These are phyloP conservation scores for Callinectes sapidus DNA, from an alignment of 2,888 invertebrate species.

Conservation along the genomic window DNA sequence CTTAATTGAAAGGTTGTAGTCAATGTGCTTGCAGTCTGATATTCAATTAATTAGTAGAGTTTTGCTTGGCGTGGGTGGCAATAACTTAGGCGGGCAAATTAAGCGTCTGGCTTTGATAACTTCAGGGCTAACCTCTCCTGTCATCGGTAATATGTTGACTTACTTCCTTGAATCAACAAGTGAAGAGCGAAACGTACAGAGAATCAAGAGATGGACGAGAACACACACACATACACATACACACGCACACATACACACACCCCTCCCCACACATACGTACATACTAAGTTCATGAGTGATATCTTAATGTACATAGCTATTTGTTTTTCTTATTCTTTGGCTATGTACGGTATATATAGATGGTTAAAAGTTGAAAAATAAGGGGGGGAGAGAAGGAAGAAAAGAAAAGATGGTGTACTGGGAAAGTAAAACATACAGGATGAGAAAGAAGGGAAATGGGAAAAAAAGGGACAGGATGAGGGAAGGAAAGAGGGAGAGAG, in stretches of 20 bases:
- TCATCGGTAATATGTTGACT: neutral
- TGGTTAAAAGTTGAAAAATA: neutral
- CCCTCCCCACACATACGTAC: neutral
- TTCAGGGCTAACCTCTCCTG: neutral
- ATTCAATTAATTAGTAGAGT: neutral
- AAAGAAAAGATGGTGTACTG: neutral
- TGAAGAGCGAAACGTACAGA: neutral
- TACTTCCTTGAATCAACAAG: neutral
- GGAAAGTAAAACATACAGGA: neutral
- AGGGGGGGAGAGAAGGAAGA: neutral
- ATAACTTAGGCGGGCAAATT: neutral
- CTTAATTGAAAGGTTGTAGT: neutral
- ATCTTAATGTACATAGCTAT: neutral
- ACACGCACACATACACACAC: neutral
- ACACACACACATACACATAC: neutral
- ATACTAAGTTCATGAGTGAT: neutral
- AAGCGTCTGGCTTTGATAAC: neutral
- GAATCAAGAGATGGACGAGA: neutral
- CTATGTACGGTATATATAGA: neutral
- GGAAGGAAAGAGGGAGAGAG: neutral
- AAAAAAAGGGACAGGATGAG: neutral
- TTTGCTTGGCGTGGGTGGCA: neutral
- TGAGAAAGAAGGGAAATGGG: neutral
- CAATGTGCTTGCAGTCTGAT: neutral
- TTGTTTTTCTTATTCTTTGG: neutral